Base-by-base conservation (phyloP, 2,113 vertebrate genomes). In the Rhinolophus sinicus region DNA sequence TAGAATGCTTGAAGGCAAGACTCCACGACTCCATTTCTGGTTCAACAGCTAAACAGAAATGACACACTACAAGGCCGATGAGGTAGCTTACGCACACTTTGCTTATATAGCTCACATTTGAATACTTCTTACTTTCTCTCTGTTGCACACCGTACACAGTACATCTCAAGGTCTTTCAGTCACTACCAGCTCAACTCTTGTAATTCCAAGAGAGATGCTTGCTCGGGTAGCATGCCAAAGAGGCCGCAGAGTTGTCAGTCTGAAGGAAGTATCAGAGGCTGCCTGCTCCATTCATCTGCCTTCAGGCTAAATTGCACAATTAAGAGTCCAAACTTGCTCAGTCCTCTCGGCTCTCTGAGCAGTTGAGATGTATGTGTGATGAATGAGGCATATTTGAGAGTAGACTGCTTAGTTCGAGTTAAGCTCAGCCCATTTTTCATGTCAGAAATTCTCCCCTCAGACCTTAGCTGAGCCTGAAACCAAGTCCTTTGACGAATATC, bases 391-490 rank as follows among this genome's bases (percentile, higher is more conserved):
- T 7, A 6, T 76, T 88, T 3, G 0, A 84, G 58, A 2, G 65
- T 60, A 82, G 77, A 70, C 2, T 64, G 1, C n/a, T 96, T 95
- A 92, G 16, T 64, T 88, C 77, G 12, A 64, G 78, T 88, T 76
- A 90, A 89, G 40, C 69, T 6, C 54, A 56, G 47, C 2, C 47
- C 2, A 58, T 96, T 96, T 93, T 90, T 94, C 82, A 76, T 47
- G 38, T 72, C n/a, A 5, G 7, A 9, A 52, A 1, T 30, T 80
- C 72, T 78, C 35, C 15, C 67, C 40, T 87, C 8, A 67, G 96
- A 93, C 38, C 12, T 97, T 88, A 93, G 40, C 67, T 97, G 69
- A 73, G 75, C 21, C 5, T 9, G 64, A 94, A 94, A n/a, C 50
- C 83, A 33, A 35, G 94, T 87, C 78, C 60, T 95, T 93, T 91